phyloP scores from a whole-genome alignment of 2,113 vertebrate genomes.

The Kryptolebias marmoratus region DNA sequence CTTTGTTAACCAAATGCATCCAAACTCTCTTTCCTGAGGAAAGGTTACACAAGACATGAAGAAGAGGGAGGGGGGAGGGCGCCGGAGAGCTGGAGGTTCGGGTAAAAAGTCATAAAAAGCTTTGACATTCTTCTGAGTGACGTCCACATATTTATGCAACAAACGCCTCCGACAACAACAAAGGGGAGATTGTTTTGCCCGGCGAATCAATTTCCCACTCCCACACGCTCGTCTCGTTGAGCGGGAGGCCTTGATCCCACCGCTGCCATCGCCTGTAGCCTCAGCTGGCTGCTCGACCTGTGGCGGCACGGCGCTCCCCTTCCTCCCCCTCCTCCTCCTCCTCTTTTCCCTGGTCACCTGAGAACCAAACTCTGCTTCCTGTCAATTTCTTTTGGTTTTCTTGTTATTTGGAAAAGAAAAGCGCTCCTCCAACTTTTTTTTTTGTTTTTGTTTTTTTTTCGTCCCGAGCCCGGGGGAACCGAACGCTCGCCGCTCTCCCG shows the following conservation, averaged over 20 bases:
- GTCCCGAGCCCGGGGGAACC: too few relatives aligned
- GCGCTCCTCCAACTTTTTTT: background rate
- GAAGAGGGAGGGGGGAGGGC: slow-evolving; percentile 4
- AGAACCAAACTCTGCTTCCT: slow-evolving; percentile 67
- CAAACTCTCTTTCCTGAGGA: slow-evolving; percentile 66
- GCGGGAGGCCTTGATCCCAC: slow-evolving; percentile 62
- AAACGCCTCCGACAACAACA: slow-evolving; percentile 68
- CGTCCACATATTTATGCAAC: slow-evolving; percentile 77
- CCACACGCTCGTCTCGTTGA: slow-evolving; percentile 62
- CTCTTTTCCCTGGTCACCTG: slow-evolving; percentile 49
- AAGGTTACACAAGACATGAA: slow-evolving; percentile 64
- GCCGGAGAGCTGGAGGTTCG: slow-evolving; percentile 10
- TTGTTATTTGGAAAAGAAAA: slow-evolving; percentile 36
- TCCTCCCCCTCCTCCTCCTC: slow-evolving; percentile 40
- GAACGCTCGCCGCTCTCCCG: background rate
- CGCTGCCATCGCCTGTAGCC: slow-evolving; percentile 54
- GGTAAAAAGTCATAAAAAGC: slow-evolving; percentile 65
- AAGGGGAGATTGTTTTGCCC: slow-evolving; percentile 51
- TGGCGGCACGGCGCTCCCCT: slow-evolving; percentile 17
- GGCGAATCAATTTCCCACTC: slow-evolving; percentile 76
- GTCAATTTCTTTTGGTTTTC: slow-evolving; percentile 67
- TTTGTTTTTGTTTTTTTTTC: too few relatives aligned
- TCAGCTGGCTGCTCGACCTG: slow-evolving; percentile 62
- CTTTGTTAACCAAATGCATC: slow-evolving; percentile 70
- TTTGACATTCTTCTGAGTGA: slow-evolving; percentile 78